A percentile compares a stretch with the other conserved stretches of the same genome.
Conservation (phyloP, 2,113 vertebrate species). For the Aramus guarauna region DNA sequence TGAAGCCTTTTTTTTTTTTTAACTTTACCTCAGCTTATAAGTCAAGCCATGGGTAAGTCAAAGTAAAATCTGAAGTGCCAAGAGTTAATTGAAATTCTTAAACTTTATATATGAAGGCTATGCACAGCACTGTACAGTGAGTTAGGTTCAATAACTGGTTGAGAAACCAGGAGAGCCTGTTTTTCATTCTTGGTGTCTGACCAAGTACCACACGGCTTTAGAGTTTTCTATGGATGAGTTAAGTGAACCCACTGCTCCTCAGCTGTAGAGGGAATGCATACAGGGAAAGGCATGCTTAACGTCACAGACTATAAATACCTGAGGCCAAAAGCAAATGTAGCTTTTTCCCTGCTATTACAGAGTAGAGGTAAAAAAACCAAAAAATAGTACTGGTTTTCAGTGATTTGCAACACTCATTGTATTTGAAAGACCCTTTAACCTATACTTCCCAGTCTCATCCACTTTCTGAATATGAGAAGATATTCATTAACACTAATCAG, state of each 20-base stretch:
- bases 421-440: slow-evolving; percentile 28
- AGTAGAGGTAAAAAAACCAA: neutral
- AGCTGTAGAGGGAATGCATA: neutral
- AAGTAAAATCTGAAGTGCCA: neutral
- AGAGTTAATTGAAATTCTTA: neutral
- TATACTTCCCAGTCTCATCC: neutral
- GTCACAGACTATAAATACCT: neutral
- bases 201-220: neutral
- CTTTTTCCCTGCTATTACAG: neutral
- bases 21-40: neutral
- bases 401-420: neutral
- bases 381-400: neutral
- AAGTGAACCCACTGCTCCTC: neutral
- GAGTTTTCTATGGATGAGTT: neutral
- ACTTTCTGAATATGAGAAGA: neutral
- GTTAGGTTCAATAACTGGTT: neutral
- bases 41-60: neutral
- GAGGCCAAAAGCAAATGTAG: neutral
- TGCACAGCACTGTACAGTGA: neutral
- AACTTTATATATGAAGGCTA: neutral
- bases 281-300: neutral
- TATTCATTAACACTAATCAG: neutral
- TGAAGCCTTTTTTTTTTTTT: neutral
- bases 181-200: neutral
- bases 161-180: neutral